Conservation (phyloP, 2,888 invertebrate genomes). For the Epirrita christyi region DNA sequence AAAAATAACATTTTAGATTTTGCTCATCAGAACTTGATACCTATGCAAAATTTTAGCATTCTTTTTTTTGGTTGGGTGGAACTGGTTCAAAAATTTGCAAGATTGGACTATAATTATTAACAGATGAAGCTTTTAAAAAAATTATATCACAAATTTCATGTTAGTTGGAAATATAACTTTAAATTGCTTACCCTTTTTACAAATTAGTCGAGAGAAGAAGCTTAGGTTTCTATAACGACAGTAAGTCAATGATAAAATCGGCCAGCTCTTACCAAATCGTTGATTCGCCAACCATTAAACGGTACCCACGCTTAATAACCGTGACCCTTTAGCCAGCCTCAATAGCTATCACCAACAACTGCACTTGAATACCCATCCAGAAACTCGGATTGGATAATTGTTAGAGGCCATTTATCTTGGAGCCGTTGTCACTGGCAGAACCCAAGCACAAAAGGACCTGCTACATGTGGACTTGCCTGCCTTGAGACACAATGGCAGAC, state of each 20-base stretch:
- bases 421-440: conserved; percentile 67
- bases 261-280: neutral
- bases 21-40: too few relatives aligned
- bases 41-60: too few relatives aligned
- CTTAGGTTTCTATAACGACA: too few relatives aligned
- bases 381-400: conserved; percentile 57
- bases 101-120: too few relatives aligned
- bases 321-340: conserved; percentile 28
- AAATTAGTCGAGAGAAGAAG: too few relatives aligned
- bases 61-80: too few relatives aligned
- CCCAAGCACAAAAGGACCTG: conserved; percentile 61
- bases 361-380: conserved; percentile 36
- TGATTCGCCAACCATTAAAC: conserved; percentile 11
- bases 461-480: conserved; percentile 65
- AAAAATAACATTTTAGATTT: too few relatives aligned
- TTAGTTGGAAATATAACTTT: too few relatives aligned
- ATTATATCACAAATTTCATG: too few relatives aligned
- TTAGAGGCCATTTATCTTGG: conserved; percentile 73
- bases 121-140: too few relatives aligned
- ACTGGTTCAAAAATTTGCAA: too few relatives aligned
- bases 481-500: conserved; percentile 35
- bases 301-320: conserved; percentile 18
- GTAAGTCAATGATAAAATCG: neutral
- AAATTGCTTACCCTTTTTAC: too few relatives aligned
- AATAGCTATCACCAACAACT: conserved; percentile 34